Conservation (phyloP, 1,140 invertebrate genomes). For the Pogonomyrmex barbatus region DNA sequence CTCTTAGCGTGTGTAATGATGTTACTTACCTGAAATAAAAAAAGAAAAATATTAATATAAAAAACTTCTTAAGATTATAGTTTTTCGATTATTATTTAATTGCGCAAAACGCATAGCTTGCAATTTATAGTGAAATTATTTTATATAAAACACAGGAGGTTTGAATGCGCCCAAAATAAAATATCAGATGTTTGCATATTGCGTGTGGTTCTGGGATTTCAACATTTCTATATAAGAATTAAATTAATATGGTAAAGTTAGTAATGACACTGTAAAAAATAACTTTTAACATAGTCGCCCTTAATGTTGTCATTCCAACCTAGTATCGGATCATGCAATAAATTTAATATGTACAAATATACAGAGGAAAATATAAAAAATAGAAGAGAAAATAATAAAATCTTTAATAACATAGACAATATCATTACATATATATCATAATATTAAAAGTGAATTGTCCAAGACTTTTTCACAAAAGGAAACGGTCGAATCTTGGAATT, state of each 20-base stretch:
- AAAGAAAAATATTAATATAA: constrained; percentile 44
- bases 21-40: constrained; percentile 79
- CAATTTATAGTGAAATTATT: constrained; percentile 48
- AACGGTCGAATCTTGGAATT: not conserved
- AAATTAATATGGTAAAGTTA: not conserved
- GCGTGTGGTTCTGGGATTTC: constrained; percentile 24
- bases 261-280: constrained; percentile 11
- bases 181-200: constrained; percentile 24
- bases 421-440: not conserved
- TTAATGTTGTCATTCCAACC: not conserved
- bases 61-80: not conserved
- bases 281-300: not conserved
- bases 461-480: not conserved
- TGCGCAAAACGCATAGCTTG: not conserved
- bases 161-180: constrained; percentile 34
- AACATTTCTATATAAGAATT: constrained; percentile 49
- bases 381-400: not conserved
- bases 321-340: not conserved
- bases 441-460: not conserved
- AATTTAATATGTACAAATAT: not conserved
- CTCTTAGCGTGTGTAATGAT: not conserved
- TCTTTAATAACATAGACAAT: not conserved
- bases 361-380: not conserved
- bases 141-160: constrained; percentile 50
- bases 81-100: not conserved